phyloP scores from a whole-genome alignment of 2,888 invertebrate genomes.

The Tiphia femorata region DNA sequence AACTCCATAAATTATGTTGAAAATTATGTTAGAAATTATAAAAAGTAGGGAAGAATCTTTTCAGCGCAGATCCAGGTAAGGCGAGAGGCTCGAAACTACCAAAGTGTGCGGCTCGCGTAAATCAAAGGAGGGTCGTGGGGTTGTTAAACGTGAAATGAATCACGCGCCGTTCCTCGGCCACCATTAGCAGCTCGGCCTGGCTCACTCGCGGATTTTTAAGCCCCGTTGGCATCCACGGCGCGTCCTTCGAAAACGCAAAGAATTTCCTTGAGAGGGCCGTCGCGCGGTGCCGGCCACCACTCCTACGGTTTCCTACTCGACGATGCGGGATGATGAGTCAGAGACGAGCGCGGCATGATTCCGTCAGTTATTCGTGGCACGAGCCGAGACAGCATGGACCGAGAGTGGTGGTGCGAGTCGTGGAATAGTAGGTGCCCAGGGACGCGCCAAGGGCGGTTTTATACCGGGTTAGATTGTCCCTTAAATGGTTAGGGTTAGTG shows the following conservation, averaged over 20 bases:
- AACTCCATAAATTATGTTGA: too few species aligned
- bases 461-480: too few species aligned
- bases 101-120: slow-evolving; percentile 1
- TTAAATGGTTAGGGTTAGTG: too few species aligned
- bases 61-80: too few species aligned
- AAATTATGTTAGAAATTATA: too few species aligned
- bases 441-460: too few species aligned
- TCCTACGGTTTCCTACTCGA: slow-evolving; percentile 49
- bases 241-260: slow-evolving; percentile 53
- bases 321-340: slow-evolving; percentile 53
- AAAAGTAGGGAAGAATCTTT: too few species aligned
- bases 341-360: slow-evolving; percentile 47
- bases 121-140: slow-evolving; percentile 43
- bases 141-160: slow-evolving; percentile 58
- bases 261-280: slow-evolving; percentile 47
- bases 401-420: too few species aligned
- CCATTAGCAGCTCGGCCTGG: slow-evolving; percentile 11
- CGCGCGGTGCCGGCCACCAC: neutral
- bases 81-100: too few species aligned
- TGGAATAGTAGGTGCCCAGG: too few species aligned
- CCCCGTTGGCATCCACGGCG: neutral
- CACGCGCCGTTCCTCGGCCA: slow-evolving; percentile 27
- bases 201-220: neutral
- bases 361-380: slow-evolving; percentile 54
- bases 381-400: slow-evolving; percentile 45